Evolutionary conservation across 2,797 vertebrate species (phyloP).

Genomic region (Manis javanica): DNA sequence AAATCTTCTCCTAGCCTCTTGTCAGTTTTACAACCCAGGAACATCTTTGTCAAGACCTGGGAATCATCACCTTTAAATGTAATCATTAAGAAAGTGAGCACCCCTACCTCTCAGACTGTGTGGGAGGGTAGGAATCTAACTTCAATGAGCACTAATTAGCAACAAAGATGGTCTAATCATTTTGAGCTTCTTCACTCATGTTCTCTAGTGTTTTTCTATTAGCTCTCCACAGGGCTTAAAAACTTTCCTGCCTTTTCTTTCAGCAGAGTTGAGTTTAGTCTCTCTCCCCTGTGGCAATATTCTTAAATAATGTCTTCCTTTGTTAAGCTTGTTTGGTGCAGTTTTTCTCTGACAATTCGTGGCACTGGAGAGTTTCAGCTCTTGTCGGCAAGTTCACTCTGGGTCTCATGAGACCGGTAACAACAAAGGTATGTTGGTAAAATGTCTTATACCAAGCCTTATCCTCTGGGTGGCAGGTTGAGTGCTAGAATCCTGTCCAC

Average conservation of each 20-base stretch:
- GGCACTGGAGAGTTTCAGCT: too few relatives aligned
- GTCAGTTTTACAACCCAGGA: neutral
- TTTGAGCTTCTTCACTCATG: too few relatives aligned
- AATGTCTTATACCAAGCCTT: too few relatives aligned
- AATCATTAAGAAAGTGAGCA: neutral
- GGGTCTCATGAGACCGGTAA: too few relatives aligned
- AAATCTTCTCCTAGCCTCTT: neutral
- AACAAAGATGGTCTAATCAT: neutral
- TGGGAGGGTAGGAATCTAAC: neutral
- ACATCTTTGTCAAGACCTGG: neutral
- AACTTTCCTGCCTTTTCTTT: neutral
- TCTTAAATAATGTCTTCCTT: neutral
- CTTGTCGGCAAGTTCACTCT: too few relatives aligned
- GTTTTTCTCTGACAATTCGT: neutral
- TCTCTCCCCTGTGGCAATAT: neutral
- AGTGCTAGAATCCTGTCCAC: too few relatives aligned
- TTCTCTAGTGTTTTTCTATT: neutral
- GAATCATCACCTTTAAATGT: neutral
- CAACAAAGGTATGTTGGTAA: too few relatives aligned
- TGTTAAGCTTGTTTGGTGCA: neutral
- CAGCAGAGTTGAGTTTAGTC: neutral
- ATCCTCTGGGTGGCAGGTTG: too few relatives aligned
- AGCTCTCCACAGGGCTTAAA: neutral
- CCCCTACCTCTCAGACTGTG: too few relatives aligned
- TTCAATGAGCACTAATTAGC: neutral